Evolutionary conservation across 2,113 vertebrate species (phyloP).

Genomic region (Siniperca chuatsi): DNA sequence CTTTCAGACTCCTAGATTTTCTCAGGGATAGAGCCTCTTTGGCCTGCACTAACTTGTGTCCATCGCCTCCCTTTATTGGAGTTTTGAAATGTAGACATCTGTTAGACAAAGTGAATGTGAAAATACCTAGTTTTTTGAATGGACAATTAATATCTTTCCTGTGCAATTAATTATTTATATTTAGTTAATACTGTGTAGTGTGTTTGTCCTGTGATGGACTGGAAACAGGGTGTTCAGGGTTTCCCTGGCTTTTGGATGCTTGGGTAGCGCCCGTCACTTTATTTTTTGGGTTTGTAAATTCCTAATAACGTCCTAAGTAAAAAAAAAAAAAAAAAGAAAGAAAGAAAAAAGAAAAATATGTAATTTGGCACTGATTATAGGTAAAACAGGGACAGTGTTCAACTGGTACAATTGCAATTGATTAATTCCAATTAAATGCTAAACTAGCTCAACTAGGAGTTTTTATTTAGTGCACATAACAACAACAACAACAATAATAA

Average conservation of each 20-base stretch:
- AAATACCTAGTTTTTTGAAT: not conserved
- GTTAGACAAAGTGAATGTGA: conserved; percentile 17
- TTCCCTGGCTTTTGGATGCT: not conserved
- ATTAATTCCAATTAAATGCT: no score
- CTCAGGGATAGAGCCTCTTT: conserved; percentile 52
- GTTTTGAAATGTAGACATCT: not conserved
- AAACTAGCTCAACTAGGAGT: no score
- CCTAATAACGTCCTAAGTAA: not conserved
- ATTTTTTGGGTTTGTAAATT: not conserved
- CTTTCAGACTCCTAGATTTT: conserved; percentile 16
- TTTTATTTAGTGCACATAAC: no score
- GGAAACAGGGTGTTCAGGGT: not conserved
- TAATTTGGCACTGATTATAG: not conserved
- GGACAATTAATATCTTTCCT: conserved; percentile 19
- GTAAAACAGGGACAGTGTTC: not conserved
- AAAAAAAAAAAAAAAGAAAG: no score
- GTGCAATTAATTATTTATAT: conserved; percentile 56
- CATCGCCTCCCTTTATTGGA: not conserved
- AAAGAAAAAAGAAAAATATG: no score
- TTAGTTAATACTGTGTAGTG: conserved; percentile 7
- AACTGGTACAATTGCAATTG: no score
- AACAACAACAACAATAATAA: not conserved
- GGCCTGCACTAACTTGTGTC: conserved; percentile 13
- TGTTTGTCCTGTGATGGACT: not conserved
- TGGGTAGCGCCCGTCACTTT: not conserved